A percentile compares a stretch with the other conserved stretches of the same genome.
phyloP scores from a whole-genome alignment of 1,140 invertebrate genomes.

The Zaprionus inermis region DNA sequence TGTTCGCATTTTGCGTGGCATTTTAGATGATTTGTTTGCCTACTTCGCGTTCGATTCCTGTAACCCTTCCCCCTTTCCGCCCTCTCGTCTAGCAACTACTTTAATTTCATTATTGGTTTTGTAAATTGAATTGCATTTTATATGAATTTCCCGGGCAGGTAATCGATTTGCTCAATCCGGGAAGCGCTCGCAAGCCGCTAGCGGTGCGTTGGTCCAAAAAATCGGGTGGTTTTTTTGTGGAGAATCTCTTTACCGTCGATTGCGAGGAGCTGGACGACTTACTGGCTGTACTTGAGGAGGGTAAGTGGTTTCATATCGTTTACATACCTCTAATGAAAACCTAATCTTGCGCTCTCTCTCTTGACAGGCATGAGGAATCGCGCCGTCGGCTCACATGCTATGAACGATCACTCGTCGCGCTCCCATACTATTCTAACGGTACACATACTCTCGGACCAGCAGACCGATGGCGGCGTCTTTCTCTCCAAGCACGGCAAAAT shows the following conservation, averaged over 20 bases:
- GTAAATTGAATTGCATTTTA: conserved; percentile 73
- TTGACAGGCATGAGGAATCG: conserved; percentile 91
- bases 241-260: conserved; percentile 97
- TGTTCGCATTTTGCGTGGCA: conserved; percentile 59
- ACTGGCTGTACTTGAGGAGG: conserved; percentile 97
- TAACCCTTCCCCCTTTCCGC: neutral
- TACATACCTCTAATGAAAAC: neutral
- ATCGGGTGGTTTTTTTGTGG: conserved; percentile 95
- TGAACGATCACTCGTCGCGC: conserved; percentile 98
- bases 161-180: conserved; percentile 96
- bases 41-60: neutral
- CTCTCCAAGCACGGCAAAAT: conserved; percentile 95
- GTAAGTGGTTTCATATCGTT: conserved; percentile 84
- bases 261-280: conserved; percentile 97
- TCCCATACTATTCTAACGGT: conserved; percentile 98
- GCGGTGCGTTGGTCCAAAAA: conserved; percentile 97
- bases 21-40: conserved; percentile 75
- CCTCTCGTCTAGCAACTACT: neutral
- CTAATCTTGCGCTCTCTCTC: neutral
- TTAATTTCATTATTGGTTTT: conserved; percentile 62
- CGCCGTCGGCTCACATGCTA: conserved; percentile 94
- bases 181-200: conserved; percentile 91
- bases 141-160: conserved; percentile 87
- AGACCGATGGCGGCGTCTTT: conserved; percentile 92
- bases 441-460: conserved; percentile 92